Base-by-base conservation (phyloP, 2,888 invertebrate species). In the Furcula furcula region DNA sequence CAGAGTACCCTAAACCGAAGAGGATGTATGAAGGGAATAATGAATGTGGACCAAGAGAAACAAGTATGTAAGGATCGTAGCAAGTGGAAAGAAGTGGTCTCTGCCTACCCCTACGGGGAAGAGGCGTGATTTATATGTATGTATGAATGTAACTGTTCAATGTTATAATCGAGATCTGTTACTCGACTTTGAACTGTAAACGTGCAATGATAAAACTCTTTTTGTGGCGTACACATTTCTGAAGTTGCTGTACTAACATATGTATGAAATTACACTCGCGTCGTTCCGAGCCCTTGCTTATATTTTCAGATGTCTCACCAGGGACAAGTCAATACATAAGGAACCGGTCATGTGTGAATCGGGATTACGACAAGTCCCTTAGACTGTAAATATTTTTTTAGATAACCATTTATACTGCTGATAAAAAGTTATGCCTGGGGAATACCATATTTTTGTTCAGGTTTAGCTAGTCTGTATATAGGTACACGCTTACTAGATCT, bases 301-400 rank as follows among this genome's bases (percentile, higher is more conserved):
- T 55, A 51, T 58, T 57, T 51, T 48, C 36, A 40, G 55, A 56
- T 51, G 46, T 35, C 39, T 15, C 58, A 34, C 58, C 34, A 54
- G 58, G 58, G 55, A 56, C 48, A 36, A 46, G 58, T 56, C 48
- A 51, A 57, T 51, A 58, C 41, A 58, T 56, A 58, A 58, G 55
- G 41, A 56, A 48, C 55, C 55, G 55, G 58, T 51, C 58, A 56
- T 51, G 55, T 48, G 58, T 48, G 48, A 55, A 48, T 55, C 55
- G 55, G 55, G 58, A 57, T 55, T 54, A 57, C 48, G 39, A 40
- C 34, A 35, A 41, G 40, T 55, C 55, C 48, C 58, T 46, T 42
- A 38, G 42, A 52, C 35, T 48, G 45, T 51, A 51, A 55, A 57
- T 58, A 55, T 54, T 26, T 51, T 49, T 50, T 57, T 38, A 57